Base-by-base conservation (phyloP, 2,888 invertebrate genomes). In the Allophyes oxyacanthae region DNA sequence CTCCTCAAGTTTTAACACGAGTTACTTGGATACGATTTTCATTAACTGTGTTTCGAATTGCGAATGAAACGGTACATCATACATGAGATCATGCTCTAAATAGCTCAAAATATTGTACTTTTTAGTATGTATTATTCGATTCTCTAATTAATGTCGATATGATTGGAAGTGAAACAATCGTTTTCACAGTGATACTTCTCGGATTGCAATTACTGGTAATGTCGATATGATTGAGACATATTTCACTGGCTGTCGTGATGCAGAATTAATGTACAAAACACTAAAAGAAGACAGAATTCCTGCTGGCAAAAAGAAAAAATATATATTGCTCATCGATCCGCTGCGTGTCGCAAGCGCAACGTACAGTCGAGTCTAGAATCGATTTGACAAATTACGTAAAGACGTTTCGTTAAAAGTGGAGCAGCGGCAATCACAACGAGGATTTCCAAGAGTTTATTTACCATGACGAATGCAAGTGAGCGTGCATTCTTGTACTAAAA, bases 301-400 rank as follows among this genome's bases (percentile, higher is more conserved):
- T 38, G 49, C 32, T 46, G 45, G 20, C 43, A 67, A 64, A 44
- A 50, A 65, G 43, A 67, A 64, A 44, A 50, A 65, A 61, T 49
- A 48, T 20, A 20, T 20, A 61, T 40, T 56, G 49, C 33, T 66
- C 59, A 64, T 48, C 60, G 64, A 60, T 51, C 60, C 73, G 64
- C 26, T 59, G 52, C 50, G 44, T 67, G 60, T 61, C 28, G 28
- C 8, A 20, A 20, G 20, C 62, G 78, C 73, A 77, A 75, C 49
- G 40, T 38, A 56, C 53, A 61, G 44, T 46, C 59, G 62, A 72
- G 66, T 64, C 69, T 73, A 69, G 72, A 78, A 82, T 81, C 79
- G 77, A 82, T 83, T 82, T 76, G 75, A 79, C 74, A 72, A 78
- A 82, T 86, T 86, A 84, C 85, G 81, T 81, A 84, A 86, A 82